Evolutionary conservation across 2,888 invertebrate species (phyloP), one percentile per base, ranked within the genome.

Genomic region (Shargacucullia verbasci): DNA sequence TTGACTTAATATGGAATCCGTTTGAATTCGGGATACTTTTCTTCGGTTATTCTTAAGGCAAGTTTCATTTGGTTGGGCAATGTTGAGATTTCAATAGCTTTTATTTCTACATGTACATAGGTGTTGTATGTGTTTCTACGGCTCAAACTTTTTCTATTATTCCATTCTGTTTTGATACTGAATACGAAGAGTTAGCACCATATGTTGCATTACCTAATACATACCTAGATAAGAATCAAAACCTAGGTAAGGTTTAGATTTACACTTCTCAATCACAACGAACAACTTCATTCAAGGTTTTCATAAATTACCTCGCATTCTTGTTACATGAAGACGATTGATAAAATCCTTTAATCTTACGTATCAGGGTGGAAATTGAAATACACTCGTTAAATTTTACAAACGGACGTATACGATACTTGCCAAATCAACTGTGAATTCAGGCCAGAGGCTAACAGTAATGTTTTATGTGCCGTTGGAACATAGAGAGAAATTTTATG

Each of bases 231-330:
- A n/a, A n/a, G n/a, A n/a, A n/a, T n/a, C n/a, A n/a, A n/a, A n/a
- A n/a, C n/a, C n/a, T n/a, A n/a, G n/a, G n/a, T n/a, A n/a, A n/a
- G n/a, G n/a, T n/a, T n/a, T n/a, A n/a, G n/a, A n/a, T n/a, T n/a
- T n/a, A n/a, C n/a, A n/a, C n/a, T n/a, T n/a, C n/a, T n/a, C n/a
- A n/a, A n/a, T n/a, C n/a, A n/a, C 37, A 53, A 35, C 31, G 15
- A 11, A 46, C 27, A 44, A 69, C 35, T 70, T 65, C 57, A 55
- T 63, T 69, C 41, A 50, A 14, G 10, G 41, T 35, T 46, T 56
- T 15, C 13, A 46, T 20, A 39, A 64, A 39, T 50, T 41, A 13
- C n/a, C 12, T 55, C 31, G 41, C 45, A 69, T 62, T 68, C 29
- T 38, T 62, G 9, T 10, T 13, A 6, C 8, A 31, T 29, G 31